Base-by-base conservation (phyloP, 2,113 vertebrate species). In the Cyprinodon tularosa region DNA sequence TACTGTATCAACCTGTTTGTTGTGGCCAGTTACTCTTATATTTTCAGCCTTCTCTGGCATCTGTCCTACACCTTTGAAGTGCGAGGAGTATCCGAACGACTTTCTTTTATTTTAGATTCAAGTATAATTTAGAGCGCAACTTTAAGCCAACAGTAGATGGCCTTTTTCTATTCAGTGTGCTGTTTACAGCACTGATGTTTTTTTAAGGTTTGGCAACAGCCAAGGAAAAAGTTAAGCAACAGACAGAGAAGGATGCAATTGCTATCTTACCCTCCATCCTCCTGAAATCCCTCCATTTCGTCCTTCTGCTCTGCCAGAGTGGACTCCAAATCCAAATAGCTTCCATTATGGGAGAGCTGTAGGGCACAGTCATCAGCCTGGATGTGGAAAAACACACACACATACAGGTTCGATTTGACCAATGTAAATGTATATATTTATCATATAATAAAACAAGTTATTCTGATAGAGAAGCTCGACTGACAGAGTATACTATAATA, bases 331-430 rank as follows among this genome's bases (percentile, higher is more conserved):
- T 99, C 97, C 95, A 99, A 92, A 92, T 99, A 99, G 90, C 96
- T 96, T 85, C 97, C 97, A 66, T 96, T 99, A 84, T 99, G 97
- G 86, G 97, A 98, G 59, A 99, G 90, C 80, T 99, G 97, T 62
- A 99, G 93, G 3, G 97, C 92, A 74, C 98, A 99, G 93, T 99
- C 98, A 83, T 99, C 97, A n/a, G 96, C 93, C 97, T 99, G 87
- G 62, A 92, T 66, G 20, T 78, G 80, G 59, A 74, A 69, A 66
- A 64, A 87, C 59, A 82, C 8, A 81, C 69, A 72, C 39, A 53
- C 14, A 37, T 4, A 57, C 14, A 59, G 0, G 42, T 66, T 66
- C 7, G 3, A 44, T 14, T 44, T 69, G 38, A 57, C 50, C 50
- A n/a, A 57, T 57, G 50, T 3, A 72, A 50, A 1, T 38, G 17